Evolutionary conservation across 2,888 invertebrate genomes (phyloP).

Genomic region (Epinotia ramella): DNA sequence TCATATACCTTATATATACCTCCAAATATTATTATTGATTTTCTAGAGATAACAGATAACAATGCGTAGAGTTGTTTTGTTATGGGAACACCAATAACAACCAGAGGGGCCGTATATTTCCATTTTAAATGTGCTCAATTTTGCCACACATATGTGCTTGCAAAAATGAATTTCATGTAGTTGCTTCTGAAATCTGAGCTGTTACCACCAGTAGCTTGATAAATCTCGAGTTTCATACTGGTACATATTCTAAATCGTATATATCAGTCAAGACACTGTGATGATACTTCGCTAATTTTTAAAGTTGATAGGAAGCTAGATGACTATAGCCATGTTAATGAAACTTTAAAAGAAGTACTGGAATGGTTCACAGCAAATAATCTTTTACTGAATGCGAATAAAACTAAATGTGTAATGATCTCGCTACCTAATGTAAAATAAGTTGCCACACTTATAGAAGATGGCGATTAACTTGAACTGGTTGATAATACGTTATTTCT

Average conservation of each 20-base stretch:
- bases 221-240: not conserved
- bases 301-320: too few species aligned
- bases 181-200: not conserved
- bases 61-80: constrained; percentile 14
- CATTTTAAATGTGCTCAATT: not conserved
- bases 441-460: too few species aligned
- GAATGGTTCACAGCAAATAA: too few species aligned
- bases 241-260: not conserved
- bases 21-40: not conserved
- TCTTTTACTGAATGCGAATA: too few species aligned
- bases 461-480: too few species aligned
- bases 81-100: not conserved
- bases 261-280: not conserved
- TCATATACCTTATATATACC: not conserved
- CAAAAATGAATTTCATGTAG: not conserved
- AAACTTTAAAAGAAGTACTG: too few species aligned
- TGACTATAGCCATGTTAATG: too few species aligned
- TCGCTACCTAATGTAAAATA: too few species aligned
- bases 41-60: constrained; percentile 15
- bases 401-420: too few species aligned
- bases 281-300: too few species aligned
- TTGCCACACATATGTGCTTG: not conserved
- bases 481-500: too few species aligned
- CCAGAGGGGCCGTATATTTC: not conserved
- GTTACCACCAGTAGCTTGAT: not conserved